Base-by-base conservation (phyloP, 2,113 vertebrate species). In the Callipepla californica region DNA sequence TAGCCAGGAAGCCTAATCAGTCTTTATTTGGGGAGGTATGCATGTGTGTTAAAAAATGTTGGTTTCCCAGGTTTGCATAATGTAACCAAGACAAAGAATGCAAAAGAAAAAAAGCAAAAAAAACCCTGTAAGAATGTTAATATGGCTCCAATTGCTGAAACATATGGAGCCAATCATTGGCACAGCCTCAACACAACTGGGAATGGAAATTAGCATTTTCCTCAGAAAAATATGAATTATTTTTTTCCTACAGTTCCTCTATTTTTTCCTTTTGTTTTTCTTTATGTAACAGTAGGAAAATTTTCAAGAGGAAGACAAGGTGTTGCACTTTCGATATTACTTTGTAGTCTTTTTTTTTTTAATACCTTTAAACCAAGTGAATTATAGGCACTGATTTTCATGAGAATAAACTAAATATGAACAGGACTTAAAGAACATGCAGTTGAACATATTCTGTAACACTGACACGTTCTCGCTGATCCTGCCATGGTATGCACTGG, bases 141-240 rank as follows among this genome's bases (percentile, higher is more conserved):
- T 81, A 65, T 78, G 65, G 92, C 70, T 97, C 82, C 94, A 66
- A 90, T 87, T 95, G 72, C 80, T 80, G 92, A 92, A 96, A 89
- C 88, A 92, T 94, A 91, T 94, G 87, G 92, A 95, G 57, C 63
- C 94, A 94, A 84, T 96, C 65, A 77, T 48, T 94, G 89, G 80
- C 82, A 66, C 36, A 80, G 80, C 58, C 80, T 93, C 67, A 76
- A 50, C 90, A 93, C 93, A 92, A 95, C 92, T 92, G 91, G 90
- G 75, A 93, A 88, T 92, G 87, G 90, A 96, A 94, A 94, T 96
- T 92, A 95, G 34, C 82, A 88, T 97, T 94, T 96, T 77, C 86
- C 51, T 91, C 73, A 90, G 85, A 95, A 74, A 94, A 93, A 81
- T 85, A 81, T 19, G 57, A 25, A 48, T 50, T 72, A 21, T 84